Percentiles rank a stretch among this genome's conserved stretches.
phyloP scores from a whole-genome alignment of 1,140 invertebrate genomes.

The Plodia interpunctella region DNA sequence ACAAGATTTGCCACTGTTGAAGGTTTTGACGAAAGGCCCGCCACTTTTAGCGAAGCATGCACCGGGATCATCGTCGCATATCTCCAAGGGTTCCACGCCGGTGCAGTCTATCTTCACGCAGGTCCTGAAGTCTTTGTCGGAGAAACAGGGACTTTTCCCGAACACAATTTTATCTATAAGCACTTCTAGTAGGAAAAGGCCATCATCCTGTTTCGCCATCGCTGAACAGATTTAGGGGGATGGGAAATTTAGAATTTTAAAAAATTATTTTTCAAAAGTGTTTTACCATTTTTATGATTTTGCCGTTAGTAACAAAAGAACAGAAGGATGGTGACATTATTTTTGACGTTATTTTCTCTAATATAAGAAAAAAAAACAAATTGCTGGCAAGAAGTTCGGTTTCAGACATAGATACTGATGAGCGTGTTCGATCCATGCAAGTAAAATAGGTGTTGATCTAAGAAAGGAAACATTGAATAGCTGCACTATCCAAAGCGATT shows the following conservation, averaged over 20 bases:
- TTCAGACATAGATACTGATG: no score
- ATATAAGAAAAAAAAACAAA: background rate
- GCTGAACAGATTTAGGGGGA: slow-evolving; percentile 42
- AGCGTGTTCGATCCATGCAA: no score
- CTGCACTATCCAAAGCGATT: no score
- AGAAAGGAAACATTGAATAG: no score
- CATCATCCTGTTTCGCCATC: slow-evolving; percentile 73
- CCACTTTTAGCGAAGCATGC: slow-evolving; percentile 48
- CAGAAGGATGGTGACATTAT: background rate
- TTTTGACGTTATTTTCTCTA: background rate
- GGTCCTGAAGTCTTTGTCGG: slow-evolving; percentile 70
- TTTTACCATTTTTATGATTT: slow-evolving; percentile 49
- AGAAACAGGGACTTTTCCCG: slow-evolving; percentile 58
- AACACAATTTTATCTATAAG: slow-evolving; percentile 76
- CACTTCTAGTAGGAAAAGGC: slow-evolving; percentile 78
- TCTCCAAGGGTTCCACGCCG: slow-evolving; percentile 71
- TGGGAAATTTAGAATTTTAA: slow-evolving; percentile 48
- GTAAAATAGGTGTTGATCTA: no score
- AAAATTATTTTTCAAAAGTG: slow-evolving; percentile 37
- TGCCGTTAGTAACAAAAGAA: slow-evolving; percentile 54
- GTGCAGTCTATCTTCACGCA: slow-evolving; percentile 74
- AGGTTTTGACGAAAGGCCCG: slow-evolving; percentile 54
- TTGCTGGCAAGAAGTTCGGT: no score
- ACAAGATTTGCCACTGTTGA: slow-evolving; percentile 78
- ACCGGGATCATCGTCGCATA: slow-evolving; percentile 76